phyloP scores from a whole-genome alignment of 1,140 invertebrate genomes.

The Bombus huntii region DNA sequence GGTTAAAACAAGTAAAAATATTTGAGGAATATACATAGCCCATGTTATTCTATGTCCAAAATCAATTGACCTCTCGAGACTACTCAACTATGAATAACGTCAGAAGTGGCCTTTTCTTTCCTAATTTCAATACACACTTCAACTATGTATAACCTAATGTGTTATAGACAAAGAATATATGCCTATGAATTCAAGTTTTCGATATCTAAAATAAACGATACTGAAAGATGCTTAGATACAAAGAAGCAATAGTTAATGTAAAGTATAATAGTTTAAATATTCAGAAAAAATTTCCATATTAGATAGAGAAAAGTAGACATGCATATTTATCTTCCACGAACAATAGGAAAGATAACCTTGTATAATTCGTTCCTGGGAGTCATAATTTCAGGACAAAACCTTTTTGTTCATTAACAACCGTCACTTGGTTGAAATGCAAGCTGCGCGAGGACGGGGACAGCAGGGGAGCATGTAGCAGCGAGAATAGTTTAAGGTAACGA shows the following conservation, averaged over 20 bases:
- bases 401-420: constrained; percentile 8
- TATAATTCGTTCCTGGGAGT: neutral
- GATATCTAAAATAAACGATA: neutral
- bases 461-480: constrained; percentile 6
- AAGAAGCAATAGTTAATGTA: neutral
- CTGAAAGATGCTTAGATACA: neutral
- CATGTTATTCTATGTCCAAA: neutral
- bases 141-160: constrained; percentile 7
- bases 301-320: neutral
- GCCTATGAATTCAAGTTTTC: neutral
- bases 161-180: neutral
- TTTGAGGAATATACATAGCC: neutral
- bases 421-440: neutral
- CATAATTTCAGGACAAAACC: constrained; percentile 1
- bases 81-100: neutral
- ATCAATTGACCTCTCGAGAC: neutral
- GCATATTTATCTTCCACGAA: neutral
- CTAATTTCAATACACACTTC: constrained; percentile 6
- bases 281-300: neutral
- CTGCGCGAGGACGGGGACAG: no score
- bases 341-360: no score
- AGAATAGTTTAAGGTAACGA: constrained; percentile 34
- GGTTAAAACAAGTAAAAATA: neutral
- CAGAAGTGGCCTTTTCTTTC: constrained; percentile 7
- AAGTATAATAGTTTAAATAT: neutral